Conservation (phyloP, 1,140 invertebrate genomes). For the Zaprionus gabonicus region DNA sequence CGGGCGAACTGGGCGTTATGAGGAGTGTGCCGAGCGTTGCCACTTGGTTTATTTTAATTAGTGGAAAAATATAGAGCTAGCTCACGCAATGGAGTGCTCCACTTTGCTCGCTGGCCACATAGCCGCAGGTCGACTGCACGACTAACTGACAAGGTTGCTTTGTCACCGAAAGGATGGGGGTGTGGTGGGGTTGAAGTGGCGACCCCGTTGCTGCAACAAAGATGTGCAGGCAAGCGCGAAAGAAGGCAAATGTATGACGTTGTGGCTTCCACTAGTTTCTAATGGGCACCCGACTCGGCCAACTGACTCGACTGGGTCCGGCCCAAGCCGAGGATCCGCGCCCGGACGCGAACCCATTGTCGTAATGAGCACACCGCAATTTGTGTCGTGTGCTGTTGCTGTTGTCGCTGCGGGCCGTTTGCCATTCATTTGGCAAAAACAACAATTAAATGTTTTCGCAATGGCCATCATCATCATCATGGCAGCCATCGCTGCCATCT, state of each 20-base stretch:
- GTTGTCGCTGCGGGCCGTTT: conserved; percentile 71
- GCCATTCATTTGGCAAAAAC: conserved; percentile 83
- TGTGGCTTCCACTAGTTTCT: conserved; percentile 45
- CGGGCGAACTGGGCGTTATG: conserved; percentile 37
- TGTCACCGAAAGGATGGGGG: conserved; percentile 39
- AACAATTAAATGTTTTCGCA: conserved; percentile 83
- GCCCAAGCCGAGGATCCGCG: conserved; percentile 3
- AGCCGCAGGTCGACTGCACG: conserved; percentile 66
- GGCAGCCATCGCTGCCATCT: conserved; percentile 36
- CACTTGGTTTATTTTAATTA: conserved; percentile 83
- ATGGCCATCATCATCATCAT: conserved; percentile 59
- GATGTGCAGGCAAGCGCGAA: conserved; percentile 68
- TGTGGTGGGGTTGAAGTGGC: neutral
- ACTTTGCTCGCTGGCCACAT: conserved; percentile 65
- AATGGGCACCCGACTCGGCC: conserved; percentile 48
- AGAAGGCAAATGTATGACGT: conserved; percentile 71
- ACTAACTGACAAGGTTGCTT: conserved; percentile 67
- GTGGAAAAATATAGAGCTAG: conserved; percentile 75
- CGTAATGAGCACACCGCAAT: conserved; percentile 81
- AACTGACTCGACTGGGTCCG: conserved; percentile 23
- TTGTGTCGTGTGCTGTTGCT: conserved; percentile 69
- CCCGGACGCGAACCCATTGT: conserved; percentile 53
- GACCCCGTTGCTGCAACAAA: conserved; percentile 34
- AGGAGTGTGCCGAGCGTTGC: conserved; percentile 42
- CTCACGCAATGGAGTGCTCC: conserved; percentile 73